Evolutionary conservation across 1,140 invertebrate species (phyloP).

Genomic region (Panulirus ornatus): DNA sequence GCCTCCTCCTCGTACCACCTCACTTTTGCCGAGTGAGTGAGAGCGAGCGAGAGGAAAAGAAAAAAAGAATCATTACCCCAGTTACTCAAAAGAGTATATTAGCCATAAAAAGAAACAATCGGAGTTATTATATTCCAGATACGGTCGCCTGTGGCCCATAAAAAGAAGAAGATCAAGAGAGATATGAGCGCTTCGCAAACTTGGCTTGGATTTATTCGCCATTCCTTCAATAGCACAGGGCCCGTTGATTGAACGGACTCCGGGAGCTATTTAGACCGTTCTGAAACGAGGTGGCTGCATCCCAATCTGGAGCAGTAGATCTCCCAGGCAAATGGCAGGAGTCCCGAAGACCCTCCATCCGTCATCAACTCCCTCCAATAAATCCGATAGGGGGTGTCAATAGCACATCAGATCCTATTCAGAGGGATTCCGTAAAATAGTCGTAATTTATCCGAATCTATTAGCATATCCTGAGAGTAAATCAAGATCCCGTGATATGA

Average conservation of each 20-base stretch:
- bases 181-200: neutral
- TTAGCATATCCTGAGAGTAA: slow-evolving; percentile 70
- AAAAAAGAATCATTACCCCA: too few relatives aligned
- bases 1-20: too few relatives aligned
- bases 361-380: slow-evolving; percentile 64
- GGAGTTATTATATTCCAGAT: too few relatives aligned
- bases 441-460: slow-evolving; percentile 71
- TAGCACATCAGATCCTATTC: slow-evolving; percentile 70
- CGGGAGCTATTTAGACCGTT: slow-evolving; percentile 19
- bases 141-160: too few relatives aligned
- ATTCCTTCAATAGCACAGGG: slow-evolving; percentile 32
- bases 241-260: slow-evolving; percentile 7
- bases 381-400: slow-evolving; percentile 62
- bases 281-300: slow-evolving; percentile 19
- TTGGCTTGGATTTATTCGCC: neutral
- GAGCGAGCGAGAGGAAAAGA: too few relatives aligned
- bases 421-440: slow-evolving; percentile 66
- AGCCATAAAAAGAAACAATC: too few relatives aligned
- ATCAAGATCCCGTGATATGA: slow-evolving; percentile 70
- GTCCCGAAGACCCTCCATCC: slow-evolving; percentile 42
- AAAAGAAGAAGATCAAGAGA: neutral
- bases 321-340: slow-evolving; percentile 24
- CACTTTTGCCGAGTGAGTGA: too few relatives aligned
- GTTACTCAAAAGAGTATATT: too few relatives aligned
- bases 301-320: slow-evolving; percentile 7